A percentile compares a stretch with the other conserved stretches of the same genome.
Conservation (phyloP, 2,113 vertebrate genomes). For the Pterophyllum scalare region DNA sequence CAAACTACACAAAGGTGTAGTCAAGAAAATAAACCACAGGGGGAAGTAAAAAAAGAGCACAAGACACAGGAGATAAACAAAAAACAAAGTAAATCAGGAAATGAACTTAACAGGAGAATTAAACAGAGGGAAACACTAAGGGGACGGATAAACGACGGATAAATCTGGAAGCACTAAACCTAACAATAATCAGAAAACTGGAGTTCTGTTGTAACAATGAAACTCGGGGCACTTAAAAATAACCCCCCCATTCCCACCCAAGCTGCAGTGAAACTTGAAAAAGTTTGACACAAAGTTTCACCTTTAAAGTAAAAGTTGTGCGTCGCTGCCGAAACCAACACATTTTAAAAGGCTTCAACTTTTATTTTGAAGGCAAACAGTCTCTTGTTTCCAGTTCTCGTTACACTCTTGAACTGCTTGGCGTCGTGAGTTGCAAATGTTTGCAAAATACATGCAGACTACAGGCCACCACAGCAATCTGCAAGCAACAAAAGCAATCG, state of each 20-base stretch:
- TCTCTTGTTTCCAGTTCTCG: too few relatives aligned
- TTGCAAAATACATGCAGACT: too few relatives aligned
- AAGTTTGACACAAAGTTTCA: too few relatives aligned
- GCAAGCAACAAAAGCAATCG: too few relatives aligned
- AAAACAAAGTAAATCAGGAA: neutral
- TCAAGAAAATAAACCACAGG: neutral
- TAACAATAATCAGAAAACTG: neutral
- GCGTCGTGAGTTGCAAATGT: too few relatives aligned
- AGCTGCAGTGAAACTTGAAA: too few relatives aligned
- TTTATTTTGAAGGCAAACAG: too few relatives aligned
- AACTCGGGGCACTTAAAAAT: neutral
- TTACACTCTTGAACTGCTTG: too few relatives aligned
- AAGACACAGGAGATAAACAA: neutral
- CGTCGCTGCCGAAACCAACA: too few relatives aligned
- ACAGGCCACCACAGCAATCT: too few relatives aligned
- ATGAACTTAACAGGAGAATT: neutral
- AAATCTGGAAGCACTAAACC: neutral
- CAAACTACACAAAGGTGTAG: neutral
- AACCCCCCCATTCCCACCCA: neutral
- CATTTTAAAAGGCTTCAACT: too few relatives aligned
- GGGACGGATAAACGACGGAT: neutral
- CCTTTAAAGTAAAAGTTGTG: too few relatives aligned
- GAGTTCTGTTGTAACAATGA: neutral
- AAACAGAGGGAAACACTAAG: neutral
- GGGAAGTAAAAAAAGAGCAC: neutral